Percentiles rank a stretch among this genome's conserved stretches.
Evolutionary conservation across 2,888 invertebrate genomes (phyloP).

Genomic region (Leptura quadrifasciata): DNA sequence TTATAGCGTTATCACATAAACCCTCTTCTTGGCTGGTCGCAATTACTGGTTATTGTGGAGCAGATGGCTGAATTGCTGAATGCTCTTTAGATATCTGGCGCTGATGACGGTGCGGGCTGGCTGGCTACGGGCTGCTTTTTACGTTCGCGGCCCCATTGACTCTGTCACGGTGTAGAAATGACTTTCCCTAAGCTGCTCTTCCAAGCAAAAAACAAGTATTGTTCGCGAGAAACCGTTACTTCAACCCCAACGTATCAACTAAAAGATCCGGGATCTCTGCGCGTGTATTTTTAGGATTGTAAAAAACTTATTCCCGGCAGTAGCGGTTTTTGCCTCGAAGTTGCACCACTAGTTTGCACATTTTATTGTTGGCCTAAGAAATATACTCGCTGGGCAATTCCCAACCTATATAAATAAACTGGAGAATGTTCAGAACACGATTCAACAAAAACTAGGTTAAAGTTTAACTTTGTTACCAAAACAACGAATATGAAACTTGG

Average conservation of each 20-base stretch:
- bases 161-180: slow-evolving; percentile 38
- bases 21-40: slow-evolving; percentile 36
- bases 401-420: slow-evolving; percentile 7
- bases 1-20: slow-evolving; percentile 28
- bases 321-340: slow-evolving; percentile 17
- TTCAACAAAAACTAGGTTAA: slow-evolving; percentile 3
- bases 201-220: slow-evolving; percentile 36
- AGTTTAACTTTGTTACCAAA: slow-evolving; percentile 7
- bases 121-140: slow-evolving; percentile 34
- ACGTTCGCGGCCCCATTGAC: slow-evolving; percentile 39
- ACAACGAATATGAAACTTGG: slow-evolving; percentile 6
- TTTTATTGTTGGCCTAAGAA: slow-evolving; percentile 7
- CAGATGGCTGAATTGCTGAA: slow-evolving; percentile 38
- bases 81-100: slow-evolving; percentile 41
- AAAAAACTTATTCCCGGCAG: slow-evolving; percentile 25
- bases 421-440: neutral
- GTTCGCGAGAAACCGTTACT: slow-evolving; percentile 39
- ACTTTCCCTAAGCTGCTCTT: slow-evolving; percentile 32
- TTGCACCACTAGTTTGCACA: slow-evolving; percentile 11
- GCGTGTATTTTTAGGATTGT: slow-evolving; percentile 25
- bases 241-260: slow-evolving; percentile 23
- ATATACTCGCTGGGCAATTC: neutral
- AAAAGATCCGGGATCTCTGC: slow-evolving; percentile 13
- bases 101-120: slow-evolving; percentile 24
- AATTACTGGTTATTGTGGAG: slow-evolving; percentile 40